Base-by-base conservation (phyloP, 2,888 invertebrate genomes). In the Allophyes oxyacanthae region DNA sequence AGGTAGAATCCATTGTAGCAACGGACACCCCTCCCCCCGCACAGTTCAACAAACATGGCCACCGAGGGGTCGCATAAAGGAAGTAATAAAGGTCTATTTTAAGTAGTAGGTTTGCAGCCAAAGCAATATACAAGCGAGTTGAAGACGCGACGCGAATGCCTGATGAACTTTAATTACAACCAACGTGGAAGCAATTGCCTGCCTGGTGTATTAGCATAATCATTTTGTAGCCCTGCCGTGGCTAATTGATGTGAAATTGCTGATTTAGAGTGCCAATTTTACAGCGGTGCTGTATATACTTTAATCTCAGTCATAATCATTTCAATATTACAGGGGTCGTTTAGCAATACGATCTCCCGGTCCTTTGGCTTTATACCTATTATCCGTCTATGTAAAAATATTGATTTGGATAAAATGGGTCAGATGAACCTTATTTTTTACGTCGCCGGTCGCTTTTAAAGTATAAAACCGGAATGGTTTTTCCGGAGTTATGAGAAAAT, bases 151-250 rank as follows among this genome's bases (percentile, higher is more conserved):
- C 78, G 72, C 77, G 86, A 87, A 84, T 87, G 78, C 76, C 72
- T 84, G 86, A 89, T 87, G 83, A 86, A 86, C 82, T 87, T 87
- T 88, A 88, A 88, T 88, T 88, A 87, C 87, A 78, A 76, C 79
- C 85, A 78, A 77, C 82, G 82, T 80, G 78, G 79, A 85, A 84
- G 85, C 84, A 81, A 87, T 86, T 84, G 85, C 84, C 83, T 84
- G 84, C 79, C 80, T 84, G 81, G 72, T 82, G 74, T 83, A 87
- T 88, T 87, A 87, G 84, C 87, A 89, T 88, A 86, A 88, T 87
- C 82, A 85, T 86, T 84, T 84, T 81, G 82, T 79, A 79, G 78
- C 77, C 76, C 70, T 71, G 57, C 71, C 72, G 77, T 75, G 74
- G 79, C 75, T 87, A 87, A 86, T 84, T 86, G 83, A 84, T 81